Evolutionary conservation across 2,888 invertebrate species (phyloP).

Genomic region (Lepidochitona cinerea): DNA sequence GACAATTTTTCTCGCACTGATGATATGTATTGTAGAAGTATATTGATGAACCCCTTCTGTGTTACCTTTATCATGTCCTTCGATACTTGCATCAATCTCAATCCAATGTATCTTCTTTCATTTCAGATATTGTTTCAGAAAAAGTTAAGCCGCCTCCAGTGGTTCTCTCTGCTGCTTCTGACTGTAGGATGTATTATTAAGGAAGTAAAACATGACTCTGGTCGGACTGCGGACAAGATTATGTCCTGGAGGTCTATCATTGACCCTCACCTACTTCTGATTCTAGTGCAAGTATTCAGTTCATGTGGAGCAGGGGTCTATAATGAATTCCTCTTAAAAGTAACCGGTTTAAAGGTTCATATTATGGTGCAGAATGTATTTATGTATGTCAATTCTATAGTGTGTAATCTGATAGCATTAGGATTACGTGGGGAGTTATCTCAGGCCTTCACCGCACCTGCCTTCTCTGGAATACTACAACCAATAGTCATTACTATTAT

Average conservation of each 20-base stretch:
- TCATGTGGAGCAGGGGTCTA: slow-evolving; percentile 97
- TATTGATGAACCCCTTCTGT: too few relatives aligned
- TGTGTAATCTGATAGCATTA: slow-evolving; percentile 88
- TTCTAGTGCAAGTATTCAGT: slow-evolving; percentile 82
- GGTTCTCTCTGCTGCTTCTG: slow-evolving; percentile 88
- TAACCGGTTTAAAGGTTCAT: slow-evolving; percentile 85
- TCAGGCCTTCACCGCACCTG: slow-evolving; percentile 76
- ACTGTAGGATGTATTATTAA: slow-evolving; percentile 94
- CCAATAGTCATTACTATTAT: slow-evolving; percentile 84
- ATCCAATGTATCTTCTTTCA: too few relatives aligned
- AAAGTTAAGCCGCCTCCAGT: slow-evolving; percentile 84
- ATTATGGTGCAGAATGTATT: slow-evolving; percentile 95
- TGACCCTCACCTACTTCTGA: slow-evolving; percentile 32
- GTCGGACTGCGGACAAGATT: background rate
- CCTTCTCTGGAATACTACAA: slow-evolving; percentile 63
- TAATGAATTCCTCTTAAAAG: slow-evolving; percentile 93
- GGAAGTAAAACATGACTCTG: slow-evolving; percentile 74
- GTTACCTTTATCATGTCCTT: too few relatives aligned
- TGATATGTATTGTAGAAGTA: too few relatives aligned
- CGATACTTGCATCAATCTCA: too few relatives aligned
- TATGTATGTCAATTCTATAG: slow-evolving; percentile 94
- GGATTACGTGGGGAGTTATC: slow-evolving; percentile 78
- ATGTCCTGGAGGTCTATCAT: background rate
- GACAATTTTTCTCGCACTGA: too few relatives aligned
- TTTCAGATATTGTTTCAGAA: slow-evolving; percentile 87